Percentiles rank a stretch among this genome's conserved stretches.
These are phyloP conservation scores for Phalacrocorax carbo DNA, from an alignment of 2,113 vertebrate species.

Conservation along the genomic window DNA sequence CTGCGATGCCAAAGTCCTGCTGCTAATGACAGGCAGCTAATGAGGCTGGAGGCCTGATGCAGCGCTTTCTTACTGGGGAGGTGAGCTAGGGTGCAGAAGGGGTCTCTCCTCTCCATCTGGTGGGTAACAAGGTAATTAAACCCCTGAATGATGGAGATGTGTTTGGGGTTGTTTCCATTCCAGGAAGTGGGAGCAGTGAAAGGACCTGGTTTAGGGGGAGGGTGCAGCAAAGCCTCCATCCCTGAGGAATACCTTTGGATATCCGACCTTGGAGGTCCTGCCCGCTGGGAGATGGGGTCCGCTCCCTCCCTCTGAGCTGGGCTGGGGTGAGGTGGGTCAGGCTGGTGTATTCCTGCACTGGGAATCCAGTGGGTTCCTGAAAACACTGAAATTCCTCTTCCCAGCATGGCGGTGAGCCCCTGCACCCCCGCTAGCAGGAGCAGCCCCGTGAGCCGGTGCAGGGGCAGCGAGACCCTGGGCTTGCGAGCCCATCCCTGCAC, in stretches of 20 bases:
- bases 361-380: neutral
- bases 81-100: neutral
- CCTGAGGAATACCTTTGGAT: neutral
- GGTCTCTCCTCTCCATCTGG: neutral
- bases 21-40: neutral
- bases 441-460: neutral
- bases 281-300: neutral
- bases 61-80: neutral
- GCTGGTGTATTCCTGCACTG: accelerated
- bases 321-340: neutral
- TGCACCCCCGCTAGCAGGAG: neutral
- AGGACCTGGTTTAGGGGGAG: neutral
- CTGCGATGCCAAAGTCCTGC: neutral
- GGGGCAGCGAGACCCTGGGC: neutral
- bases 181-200: accelerated
- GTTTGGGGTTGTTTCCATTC: accelerated
- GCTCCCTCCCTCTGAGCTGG: neutral
- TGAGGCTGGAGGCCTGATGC: neutral
- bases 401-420: accelerated
- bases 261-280: neutral
- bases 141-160: accelerated
- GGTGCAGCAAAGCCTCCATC: accelerated
- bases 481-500: accelerated
- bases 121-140: neutral
- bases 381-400: neutral